These are phyloP conservation scores for Cephus nigrinus DNA, from an alignment of 2,888 invertebrate genomes.

Conservation along the genomic window DNA sequence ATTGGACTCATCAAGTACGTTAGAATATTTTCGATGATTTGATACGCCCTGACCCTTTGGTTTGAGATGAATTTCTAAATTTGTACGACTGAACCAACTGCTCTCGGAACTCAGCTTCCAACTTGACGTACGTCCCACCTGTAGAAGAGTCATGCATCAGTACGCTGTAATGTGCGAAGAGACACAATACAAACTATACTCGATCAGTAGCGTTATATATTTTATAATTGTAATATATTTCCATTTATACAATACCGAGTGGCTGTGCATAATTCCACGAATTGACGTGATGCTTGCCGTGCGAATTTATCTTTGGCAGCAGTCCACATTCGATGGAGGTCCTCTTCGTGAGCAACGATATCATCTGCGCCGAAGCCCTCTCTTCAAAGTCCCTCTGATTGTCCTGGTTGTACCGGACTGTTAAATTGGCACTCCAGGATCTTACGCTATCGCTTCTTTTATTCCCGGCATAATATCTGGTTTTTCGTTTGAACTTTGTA, in stretches of 20 bases:
- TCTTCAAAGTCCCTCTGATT: conserved; percentile 88
- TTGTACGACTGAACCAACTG: conserved; percentile 52
- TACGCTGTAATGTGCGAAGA: too few species aligned
- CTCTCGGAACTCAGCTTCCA: conserved; percentile 85
- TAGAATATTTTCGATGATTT: conserved; percentile 38
- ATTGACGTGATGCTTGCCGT: conserved; percentile 39
- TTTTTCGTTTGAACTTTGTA: conserved; percentile 39
- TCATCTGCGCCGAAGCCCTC: conserved; percentile 77
- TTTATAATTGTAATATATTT: neutral
- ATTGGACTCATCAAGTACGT: neutral
- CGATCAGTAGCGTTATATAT: too few species aligned
- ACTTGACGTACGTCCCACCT: conserved; percentile 81
- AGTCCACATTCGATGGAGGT: conserved; percentile 49
- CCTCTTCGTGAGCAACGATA: conserved; percentile 70
- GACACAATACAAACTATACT: too few species aligned
- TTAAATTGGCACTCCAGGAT: conserved; percentile 80
- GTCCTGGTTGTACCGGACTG: conserved; percentile 88
- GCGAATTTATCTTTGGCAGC: conserved; percentile 32
- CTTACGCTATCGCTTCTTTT: conserved; percentile 69
- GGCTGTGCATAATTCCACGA: conserved; percentile 46
- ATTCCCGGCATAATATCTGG: conserved; percentile 38
- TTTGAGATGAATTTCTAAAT: conserved; percentile 43
- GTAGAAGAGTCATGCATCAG: conserved; percentile 19
- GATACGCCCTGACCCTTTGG: conserved; percentile 36
- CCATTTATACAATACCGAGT: conserved; percentile 41